Evolutionary conservation across 2,113 vertebrate genomes (phyloP).

Genomic region (Embiotoca jacksoni): DNA sequence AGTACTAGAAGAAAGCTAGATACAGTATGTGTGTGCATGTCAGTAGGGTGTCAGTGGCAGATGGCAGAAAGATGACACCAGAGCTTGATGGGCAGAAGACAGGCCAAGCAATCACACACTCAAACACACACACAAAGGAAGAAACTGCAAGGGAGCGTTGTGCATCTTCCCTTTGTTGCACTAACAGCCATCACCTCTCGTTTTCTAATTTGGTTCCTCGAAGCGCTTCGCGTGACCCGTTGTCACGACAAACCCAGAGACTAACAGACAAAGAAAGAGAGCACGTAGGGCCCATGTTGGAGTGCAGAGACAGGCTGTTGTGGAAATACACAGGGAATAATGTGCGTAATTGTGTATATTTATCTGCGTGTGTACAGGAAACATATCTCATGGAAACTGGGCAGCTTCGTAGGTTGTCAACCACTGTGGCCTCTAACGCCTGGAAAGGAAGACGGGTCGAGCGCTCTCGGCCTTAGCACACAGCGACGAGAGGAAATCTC

Average conservation of each 20-base stretch:
- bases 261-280: slow-evolving; percentile 7
- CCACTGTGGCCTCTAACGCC: slow-evolving; percentile 42
- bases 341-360: neutral
- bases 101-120: slow-evolving; percentile 76
- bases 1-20: slow-evolving; percentile 21
- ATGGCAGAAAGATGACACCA: slow-evolving; percentile 85
- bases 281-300: neutral
- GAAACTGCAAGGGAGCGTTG: slow-evolving; percentile 35
- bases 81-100: slow-evolving; percentile 76
- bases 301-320: neutral
- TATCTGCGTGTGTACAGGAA: slow-evolving; percentile 30
- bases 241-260: neutral
- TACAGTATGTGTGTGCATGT: slow-evolving; percentile 25
- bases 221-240: neutral
- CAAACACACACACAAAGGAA: slow-evolving; percentile 42
- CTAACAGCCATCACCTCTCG: slow-evolving; percentile 1
- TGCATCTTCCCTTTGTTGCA: slow-evolving; percentile 24
- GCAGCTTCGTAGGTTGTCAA: slow-evolving; percentile 24
- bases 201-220: neutral
- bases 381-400: slow-evolving; percentile 31
- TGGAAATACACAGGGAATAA: neutral
- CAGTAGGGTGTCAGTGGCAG: slow-evolving; percentile 75
- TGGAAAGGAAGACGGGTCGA: slow-evolving; percentile 56
- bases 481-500: slow-evolving; percentile 40
- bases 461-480: slow-evolving; percentile 41